Percentiles rank a stretch among this genome's conserved stretches.
Conservation (phyloP, 2,888 invertebrate genomes). For the Xestoiulus laeticollis region DNA sequence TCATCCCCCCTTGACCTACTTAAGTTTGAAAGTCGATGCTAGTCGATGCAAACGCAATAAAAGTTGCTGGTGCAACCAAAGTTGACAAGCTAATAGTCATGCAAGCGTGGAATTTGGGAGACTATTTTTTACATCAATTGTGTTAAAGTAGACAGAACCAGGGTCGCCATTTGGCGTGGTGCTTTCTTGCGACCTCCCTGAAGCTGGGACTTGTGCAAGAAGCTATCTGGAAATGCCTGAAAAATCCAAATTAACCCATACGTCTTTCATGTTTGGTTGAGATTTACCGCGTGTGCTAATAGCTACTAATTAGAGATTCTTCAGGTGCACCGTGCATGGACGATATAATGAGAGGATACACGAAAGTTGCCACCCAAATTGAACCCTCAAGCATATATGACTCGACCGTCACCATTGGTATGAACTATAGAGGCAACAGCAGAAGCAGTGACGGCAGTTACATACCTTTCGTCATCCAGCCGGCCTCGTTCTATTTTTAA, state of each 20-base stretch:
- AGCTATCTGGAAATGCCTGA: background rate
- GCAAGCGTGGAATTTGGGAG: background rate
- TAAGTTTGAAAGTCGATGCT: background rate
- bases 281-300: no score
- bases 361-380: background rate
- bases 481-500: slow-evolving; percentile 12
- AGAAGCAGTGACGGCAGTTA: background rate
- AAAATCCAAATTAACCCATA: background rate
- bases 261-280: background rate
- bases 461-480: background rate
- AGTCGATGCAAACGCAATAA: background rate
- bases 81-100: background rate
- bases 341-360: no score
- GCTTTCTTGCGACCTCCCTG: background rate
- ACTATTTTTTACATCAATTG: background rate
- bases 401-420: background rate
- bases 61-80: background rate
- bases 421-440: background rate
- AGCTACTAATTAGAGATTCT: no score
- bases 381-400: background rate
- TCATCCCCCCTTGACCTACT: background rate
- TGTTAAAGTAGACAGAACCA: background rate
- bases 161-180: background rate
- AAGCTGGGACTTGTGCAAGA: background rate
- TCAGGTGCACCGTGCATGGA: background rate